Evolutionary conservation across 2,113 vertebrate genomes (phyloP).

Genomic region (Zeus faber): DNA sequence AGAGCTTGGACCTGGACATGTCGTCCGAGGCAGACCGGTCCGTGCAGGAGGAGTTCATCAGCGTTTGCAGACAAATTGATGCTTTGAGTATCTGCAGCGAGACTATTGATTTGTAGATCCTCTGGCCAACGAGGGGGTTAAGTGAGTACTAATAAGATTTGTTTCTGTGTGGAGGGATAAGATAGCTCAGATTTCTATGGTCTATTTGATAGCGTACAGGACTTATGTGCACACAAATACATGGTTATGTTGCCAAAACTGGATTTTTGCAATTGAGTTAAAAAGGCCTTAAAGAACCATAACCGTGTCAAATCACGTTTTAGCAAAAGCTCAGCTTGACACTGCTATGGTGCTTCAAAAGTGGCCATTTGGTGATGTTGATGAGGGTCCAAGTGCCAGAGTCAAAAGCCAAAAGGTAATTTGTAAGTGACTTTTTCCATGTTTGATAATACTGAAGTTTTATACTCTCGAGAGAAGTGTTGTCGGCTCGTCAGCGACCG

Average conservation of each 20-base stretch:
- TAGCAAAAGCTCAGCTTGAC: no score
- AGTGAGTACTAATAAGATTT: slow-evolving; percentile 11
- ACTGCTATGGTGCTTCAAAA: no score
- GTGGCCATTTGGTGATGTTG: slow-evolving; percentile 41
- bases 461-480: slow-evolving; percentile 31
- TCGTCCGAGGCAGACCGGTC: slow-evolving; percentile 65
- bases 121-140: slow-evolving; percentile 23
- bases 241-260: slow-evolving; percentile 34
- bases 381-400: slow-evolving; percentile 63
- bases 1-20: slow-evolving; percentile 62
- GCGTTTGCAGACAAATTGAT: slow-evolving; percentile 76
- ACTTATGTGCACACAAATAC: slow-evolving; percentile 27
- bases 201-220: slow-evolving; percentile 36
- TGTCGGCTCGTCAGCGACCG: slow-evolving; percentile 6
- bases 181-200: slow-evolving; percentile 7
- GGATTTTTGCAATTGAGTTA: slow-evolving; percentile 21
- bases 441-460: slow-evolving; percentile 57
- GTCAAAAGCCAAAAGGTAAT: slow-evolving; percentile 61
- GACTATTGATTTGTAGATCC: slow-evolving; percentile 74
- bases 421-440: slow-evolving; percentile 62
- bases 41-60: slow-evolving; percentile 75
- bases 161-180: slow-evolving; percentile 15
- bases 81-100: slow-evolving; percentile 75
- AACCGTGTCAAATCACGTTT: neutral
- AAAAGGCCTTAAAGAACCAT: slow-evolving; percentile 35